These are phyloP conservation scores for Leptura quadrifasciata DNA, from an alignment of 2,888 invertebrate genomes.

Conservation along the genomic window DNA sequence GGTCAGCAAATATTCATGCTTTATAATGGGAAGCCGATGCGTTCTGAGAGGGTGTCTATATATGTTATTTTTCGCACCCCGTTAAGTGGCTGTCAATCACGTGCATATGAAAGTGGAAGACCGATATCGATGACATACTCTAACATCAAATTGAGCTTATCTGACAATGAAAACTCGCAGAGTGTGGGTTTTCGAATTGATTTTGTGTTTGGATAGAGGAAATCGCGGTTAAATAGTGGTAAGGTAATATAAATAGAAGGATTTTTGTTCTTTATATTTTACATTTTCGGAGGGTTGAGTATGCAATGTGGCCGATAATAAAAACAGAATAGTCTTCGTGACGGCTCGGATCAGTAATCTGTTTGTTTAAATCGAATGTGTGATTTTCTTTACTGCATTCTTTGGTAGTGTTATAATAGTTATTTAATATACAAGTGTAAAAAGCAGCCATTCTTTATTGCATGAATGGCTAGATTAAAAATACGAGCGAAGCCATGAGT, in stretches of 20 bases:
- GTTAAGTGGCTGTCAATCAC: constrained; percentile 62
- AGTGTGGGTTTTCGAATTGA: constrained; percentile 16
- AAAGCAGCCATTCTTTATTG: too few species aligned
- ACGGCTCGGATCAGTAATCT: too few species aligned
- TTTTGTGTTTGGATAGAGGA: constrained; percentile 31
- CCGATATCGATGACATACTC: constrained; percentile 52
- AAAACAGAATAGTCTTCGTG: too few species aligned
- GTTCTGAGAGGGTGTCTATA: constrained; percentile 51
- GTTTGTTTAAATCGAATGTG: too few species aligned
- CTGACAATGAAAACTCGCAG: constrained; percentile 23
- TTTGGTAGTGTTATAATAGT: too few species aligned
- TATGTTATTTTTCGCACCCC: constrained; percentile 56
- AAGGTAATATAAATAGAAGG: neutral
- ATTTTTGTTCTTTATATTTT: too few species aligned
- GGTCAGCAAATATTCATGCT: constrained; percentile 59
- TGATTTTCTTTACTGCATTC: too few species aligned
- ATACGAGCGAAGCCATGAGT: too few species aligned
- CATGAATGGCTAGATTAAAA: too few species aligned
- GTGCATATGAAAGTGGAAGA: constrained; percentile 53
- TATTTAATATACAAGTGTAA: too few species aligned
- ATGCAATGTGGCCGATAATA: too few species aligned
- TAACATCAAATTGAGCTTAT: constrained; percentile 29
- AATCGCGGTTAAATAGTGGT: constrained; percentile 2
- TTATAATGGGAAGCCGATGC: constrained; percentile 52
- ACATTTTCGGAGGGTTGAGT: too few species aligned